phyloP scores from a whole-genome alignment of 2,113 vertebrate genomes.

The Athene cunicularia region DNA sequence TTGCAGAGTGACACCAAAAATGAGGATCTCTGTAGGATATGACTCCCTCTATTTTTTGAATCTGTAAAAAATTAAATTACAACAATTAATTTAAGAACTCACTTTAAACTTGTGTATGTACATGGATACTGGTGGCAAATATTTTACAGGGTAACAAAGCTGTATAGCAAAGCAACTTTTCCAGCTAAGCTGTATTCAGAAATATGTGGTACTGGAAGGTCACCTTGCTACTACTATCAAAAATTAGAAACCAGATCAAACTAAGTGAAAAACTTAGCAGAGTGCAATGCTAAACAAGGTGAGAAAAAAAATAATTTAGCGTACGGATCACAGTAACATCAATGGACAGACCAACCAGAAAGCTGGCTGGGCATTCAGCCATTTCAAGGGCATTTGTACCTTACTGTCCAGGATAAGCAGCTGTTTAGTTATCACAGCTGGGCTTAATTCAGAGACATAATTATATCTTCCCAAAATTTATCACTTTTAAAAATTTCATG shows the following conservation, averaged over 20 bases:
- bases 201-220: background rate
- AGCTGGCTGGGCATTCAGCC: background rate
- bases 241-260: background rate
- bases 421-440: background rate
- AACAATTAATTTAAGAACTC: background rate
- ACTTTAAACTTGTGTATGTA: background rate
- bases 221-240: background rate
- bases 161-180: background rate
- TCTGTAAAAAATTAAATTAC: constrained; percentile 75
- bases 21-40: constrained; percentile 95
- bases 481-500: background rate
- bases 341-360: background rate
- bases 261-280: background rate
- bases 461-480: background rate
- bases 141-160: background rate
- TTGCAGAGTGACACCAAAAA: constrained; percentile 97
- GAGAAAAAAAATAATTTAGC: background rate
- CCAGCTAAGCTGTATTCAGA: background rate
- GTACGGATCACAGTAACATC: background rate
- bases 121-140: background rate
- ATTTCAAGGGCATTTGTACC: background rate
- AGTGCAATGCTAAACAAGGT: background rate
- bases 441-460: background rate
- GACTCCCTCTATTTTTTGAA: constrained; percentile 95
- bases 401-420: background rate